A percentile compares a stretch with the other conserved stretches of the same genome.
These are phyloP conservation scores for Diadophis punctatus DNA, from an alignment of 2,113 vertebrate genomes.

Conservation along the genomic window DNA sequence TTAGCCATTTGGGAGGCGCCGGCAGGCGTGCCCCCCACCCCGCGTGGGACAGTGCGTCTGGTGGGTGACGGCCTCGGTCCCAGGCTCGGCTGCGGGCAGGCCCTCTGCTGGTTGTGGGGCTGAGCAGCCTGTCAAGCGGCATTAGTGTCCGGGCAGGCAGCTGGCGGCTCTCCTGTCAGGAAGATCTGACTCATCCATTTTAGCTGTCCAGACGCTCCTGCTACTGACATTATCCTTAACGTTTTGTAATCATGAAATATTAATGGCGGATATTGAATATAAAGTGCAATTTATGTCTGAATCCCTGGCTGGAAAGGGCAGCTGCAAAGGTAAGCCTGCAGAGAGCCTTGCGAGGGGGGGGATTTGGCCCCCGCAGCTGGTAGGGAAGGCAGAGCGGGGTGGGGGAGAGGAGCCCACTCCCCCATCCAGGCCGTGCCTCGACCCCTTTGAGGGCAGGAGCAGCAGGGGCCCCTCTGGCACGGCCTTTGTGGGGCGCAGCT, in stretches of 20 bases:
- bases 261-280: conserved; percentile 79
- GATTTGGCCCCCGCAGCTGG: fast-evolving
- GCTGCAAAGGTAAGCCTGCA: conserved; percentile 64
- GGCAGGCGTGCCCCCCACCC: neutral
- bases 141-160: conserved; percentile 54
- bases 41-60: neutral
- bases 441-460: neutral
- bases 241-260: conserved; percentile 82
- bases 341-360: conserved; percentile 4
- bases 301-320: conserved; percentile 70
- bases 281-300: conserved; percentile 76
- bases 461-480: neutral
- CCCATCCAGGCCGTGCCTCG: neutral
- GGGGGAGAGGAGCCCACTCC: neutral
- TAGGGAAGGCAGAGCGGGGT: fast-evolving
- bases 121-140: conserved; percentile 59
- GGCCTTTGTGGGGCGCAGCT: too few species aligned
- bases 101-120: neutral
- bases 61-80: neutral
- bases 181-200: conserved; percentile 73
- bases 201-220: conserved; percentile 66
- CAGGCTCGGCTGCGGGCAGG: neutral
- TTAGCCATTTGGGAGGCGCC: neutral
- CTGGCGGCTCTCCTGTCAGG: conserved; percentile 42
- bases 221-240: conserved; percentile 74